Conservation (phyloP, 2,797 vertebrate species). For the Rallus crepitans region DNA sequence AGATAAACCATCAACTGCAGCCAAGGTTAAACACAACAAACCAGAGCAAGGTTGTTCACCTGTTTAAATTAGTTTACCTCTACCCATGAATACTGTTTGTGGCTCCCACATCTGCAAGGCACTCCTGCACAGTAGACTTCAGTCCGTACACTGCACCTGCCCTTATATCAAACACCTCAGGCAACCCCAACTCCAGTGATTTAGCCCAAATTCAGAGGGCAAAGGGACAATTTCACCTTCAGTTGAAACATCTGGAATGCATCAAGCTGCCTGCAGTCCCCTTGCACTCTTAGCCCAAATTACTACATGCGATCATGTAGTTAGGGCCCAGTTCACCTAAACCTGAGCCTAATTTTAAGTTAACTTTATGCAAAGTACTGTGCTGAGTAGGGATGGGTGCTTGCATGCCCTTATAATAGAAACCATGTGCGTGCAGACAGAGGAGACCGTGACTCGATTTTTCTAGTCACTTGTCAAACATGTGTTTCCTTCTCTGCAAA, state of each 20-base stretch:
- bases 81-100: neutral
- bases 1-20: neutral
- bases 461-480: slow-evolving; percentile 40
- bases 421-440: neutral
- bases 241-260: slow-evolving; percentile 35
- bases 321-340: neutral
- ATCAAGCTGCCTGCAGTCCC: neutral
- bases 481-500: slow-evolving; percentile 39
- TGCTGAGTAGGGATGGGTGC: neutral
- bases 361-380: neutral
- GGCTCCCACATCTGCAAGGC: slow-evolving; percentile 22
- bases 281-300: slow-evolving; percentile 9
- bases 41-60: slow-evolving; percentile 29
- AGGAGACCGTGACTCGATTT: neutral
- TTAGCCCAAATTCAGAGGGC: slow-evolving; percentile 1
- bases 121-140: neutral
- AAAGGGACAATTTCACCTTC: slow-evolving; percentile 15
- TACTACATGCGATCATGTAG: slow-evolving; percentile 2
- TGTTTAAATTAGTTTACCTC: slow-evolving; percentile 51
- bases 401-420: neutral
- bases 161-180: neutral
- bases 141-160: neutral
- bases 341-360: slow-evolving; percentile 15
- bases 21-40: neutral
- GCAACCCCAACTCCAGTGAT: neutral